Conservation (phyloP, 2,113 vertebrate species). For the Calyptommatus sinebrachiatus region DNA sequence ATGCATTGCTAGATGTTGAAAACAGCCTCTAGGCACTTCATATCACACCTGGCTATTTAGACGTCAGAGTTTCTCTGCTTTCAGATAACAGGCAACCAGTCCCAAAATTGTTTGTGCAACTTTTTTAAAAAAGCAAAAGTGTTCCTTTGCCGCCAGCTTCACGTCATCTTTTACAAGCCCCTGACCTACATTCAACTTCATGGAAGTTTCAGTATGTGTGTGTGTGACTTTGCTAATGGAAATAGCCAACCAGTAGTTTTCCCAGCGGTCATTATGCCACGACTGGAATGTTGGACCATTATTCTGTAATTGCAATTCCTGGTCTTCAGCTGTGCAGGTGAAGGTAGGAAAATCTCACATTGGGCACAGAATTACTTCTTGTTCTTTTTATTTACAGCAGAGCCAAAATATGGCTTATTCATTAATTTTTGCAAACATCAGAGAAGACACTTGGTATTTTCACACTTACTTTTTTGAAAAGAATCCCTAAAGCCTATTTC, state of each 20-base stretch:
- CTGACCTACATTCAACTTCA: neutral
- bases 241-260: neutral
- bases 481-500: too few species aligned
- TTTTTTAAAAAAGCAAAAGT: neutral
- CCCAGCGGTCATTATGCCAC: neutral
- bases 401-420: neutral
- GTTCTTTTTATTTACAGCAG: neutral
- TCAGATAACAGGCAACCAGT: constrained; percentile 43
- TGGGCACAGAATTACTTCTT: neutral
- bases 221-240: neutral
- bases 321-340: neutral
- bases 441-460: neutral
- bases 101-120: neutral
- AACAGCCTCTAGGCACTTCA: constrained; percentile 57
- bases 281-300: neutral
- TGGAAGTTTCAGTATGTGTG: neutral
- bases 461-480: too few species aligned
- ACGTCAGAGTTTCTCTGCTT: neutral
- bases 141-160: neutral
- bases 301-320: neutral
- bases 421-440: neutral
- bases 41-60: constrained; percentile 44
- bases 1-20: constrained; percentile 36
- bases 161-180: neutral
- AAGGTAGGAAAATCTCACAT: neutral